Evolutionary conservation across 2,888 invertebrate genomes (phyloP), one percentile per base, ranked within the genome.

Genomic region (Clivina fossor): DNA sequence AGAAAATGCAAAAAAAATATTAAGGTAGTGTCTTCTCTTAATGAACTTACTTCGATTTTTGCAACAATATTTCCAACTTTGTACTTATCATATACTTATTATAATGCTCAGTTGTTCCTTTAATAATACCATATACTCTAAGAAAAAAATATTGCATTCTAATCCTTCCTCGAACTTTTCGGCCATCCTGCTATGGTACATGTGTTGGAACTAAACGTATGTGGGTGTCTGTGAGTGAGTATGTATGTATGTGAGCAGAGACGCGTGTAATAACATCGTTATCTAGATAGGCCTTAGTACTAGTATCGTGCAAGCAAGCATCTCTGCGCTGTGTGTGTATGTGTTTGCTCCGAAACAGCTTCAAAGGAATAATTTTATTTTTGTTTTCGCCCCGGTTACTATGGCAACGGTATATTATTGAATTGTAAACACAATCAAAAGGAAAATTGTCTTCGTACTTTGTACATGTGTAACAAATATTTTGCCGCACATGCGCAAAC

Each of bases 301-400:
- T 37, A 44, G 18, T 37, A 44, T 11, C 24, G 41, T n/a, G n/a
- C n/a, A n/a, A n/a, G n/a, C n/a, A n/a, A n/a, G n/a, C n/a, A n/a
- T n/a, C n/a, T n/a, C n/a, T n/a, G n/a, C n/a, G n/a, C n/a, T n/a
- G n/a, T n/a, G n/a, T n/a, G n/a, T n/a, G n/a, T n/a, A n/a, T n/a
- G n/a, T n/a, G n/a, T n/a, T n/a, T n/a, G n/a, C n/a, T n/a, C n/a
- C n/a, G 20, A 44, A 43, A 37, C 37, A 44, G 53, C 53, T 44
- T 53, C 53, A 53, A 53, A 53, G 44, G 53, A 53, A 53, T 53
- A 44, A 53, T 53, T 53, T 53, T 44, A 53, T 53, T 53, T 53
- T 53, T 53, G 53, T 53, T 53, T 53, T 38, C 16, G 22, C 49
- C 30, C 9, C 18, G 2, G 53, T 53, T 44, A 19, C 43, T 20